A percentile compares a stretch with the other conserved stretches of the same genome.
Evolutionary conservation across 2,888 invertebrate species (phyloP).

Genomic region (Epirrhoe tristata): DNA sequence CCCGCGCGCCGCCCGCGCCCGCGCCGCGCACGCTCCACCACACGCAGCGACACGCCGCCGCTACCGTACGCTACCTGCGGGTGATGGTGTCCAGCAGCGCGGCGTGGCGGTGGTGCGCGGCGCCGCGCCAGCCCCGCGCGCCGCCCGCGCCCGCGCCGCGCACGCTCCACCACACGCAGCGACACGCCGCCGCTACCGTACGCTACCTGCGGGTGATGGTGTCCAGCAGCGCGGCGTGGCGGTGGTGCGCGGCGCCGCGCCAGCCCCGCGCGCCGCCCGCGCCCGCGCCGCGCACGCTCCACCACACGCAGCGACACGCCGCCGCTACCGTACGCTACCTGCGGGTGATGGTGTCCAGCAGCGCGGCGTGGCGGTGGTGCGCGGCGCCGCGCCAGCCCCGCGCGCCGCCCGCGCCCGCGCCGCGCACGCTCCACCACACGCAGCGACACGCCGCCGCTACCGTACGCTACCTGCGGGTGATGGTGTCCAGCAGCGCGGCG

Average conservation of each 20-base stretch:
- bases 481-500: constrained; percentile 30
- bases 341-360: no score
- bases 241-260: constrained; percentile 50
- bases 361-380: no score
- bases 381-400: no score
- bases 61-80: constrained; percentile 10
- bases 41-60: not conserved
- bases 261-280: constrained; percentile 47
- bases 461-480: constrained; percentile 18
- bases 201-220: constrained; percentile 19
- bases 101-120: constrained; percentile 32
- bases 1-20: no score
- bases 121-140: no score
- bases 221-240: constrained; percentile 32
- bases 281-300: not conserved
- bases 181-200: no score
- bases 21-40: no score
- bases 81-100: constrained; percentile 27
- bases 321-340: no score
- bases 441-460: no score
- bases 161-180: not conserved
- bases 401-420: no score
- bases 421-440: not conserved
- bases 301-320: not conserved
- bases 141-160: no score